A percentile compares a stretch with the other conserved stretches of the same genome.
Conservation (phyloP, 2,888 invertebrate genomes). For the Tachystola acroxantha region DNA sequence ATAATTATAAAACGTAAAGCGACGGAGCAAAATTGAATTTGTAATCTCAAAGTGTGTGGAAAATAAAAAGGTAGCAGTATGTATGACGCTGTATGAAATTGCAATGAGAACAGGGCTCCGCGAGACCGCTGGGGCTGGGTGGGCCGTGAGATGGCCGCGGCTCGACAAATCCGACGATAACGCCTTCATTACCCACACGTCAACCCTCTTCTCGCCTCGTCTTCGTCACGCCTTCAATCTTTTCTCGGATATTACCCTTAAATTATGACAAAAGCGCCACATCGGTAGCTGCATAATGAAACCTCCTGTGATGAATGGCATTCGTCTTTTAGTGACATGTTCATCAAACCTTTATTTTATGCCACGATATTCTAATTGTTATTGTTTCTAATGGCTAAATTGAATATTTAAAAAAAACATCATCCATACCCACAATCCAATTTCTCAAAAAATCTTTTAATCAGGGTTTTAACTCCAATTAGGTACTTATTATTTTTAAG, state of each 20-base stretch:
- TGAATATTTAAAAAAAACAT: too few species aligned
- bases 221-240: constrained; percentile 67
- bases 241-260: constrained; percentile 71
- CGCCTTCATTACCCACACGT: constrained; percentile 69
- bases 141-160: constrained; percentile 12
- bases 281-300: constrained; percentile 57
- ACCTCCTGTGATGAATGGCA: constrained; percentile 54
- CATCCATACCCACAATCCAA: too few species aligned
- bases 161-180: constrained; percentile 58
- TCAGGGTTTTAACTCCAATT: too few species aligned
- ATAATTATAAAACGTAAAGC: too few species aligned
- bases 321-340: constrained; percentile 41
- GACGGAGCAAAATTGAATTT: constrained; percentile 5
- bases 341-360: constrained; percentile 14
- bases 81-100: constrained; percentile 47
- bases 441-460: too few species aligned
- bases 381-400: not conserved
- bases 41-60: constrained; percentile 22
- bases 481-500: too few species aligned
- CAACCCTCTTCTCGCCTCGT: constrained; percentile 67
- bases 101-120: constrained; percentile 32
- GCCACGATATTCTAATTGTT: not conserved
- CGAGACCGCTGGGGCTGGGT: constrained; percentile 12
- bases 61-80: constrained; percentile 29
- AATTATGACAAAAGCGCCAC: constrained; percentile 65